These are phyloP conservation scores for Lepisosteus oculatus DNA, from an alignment of 2,113 vertebrate genomes.

Conservation along the genomic window DNA sequence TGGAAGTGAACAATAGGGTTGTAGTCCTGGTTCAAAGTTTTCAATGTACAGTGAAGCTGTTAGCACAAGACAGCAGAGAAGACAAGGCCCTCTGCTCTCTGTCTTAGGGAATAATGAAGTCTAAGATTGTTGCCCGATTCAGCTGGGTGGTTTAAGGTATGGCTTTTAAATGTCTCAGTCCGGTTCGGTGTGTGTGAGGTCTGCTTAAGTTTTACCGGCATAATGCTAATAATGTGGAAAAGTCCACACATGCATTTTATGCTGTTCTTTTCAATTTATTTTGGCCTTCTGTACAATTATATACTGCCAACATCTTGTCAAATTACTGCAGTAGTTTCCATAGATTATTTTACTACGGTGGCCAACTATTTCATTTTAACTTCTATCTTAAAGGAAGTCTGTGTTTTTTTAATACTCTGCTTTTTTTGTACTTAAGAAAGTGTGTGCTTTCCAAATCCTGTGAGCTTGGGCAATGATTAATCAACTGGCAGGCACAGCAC, in stretches of 20 bases:
- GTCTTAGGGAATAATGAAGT: not conserved
- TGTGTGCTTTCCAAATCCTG: constrained; percentile 16
- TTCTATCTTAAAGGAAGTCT: constrained; percentile 46
- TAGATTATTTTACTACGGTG: constrained; percentile 43
- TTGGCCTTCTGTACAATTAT: constrained; percentile 42
- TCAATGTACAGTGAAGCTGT: constrained; percentile 6
- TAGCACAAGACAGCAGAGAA: constrained; percentile 26
- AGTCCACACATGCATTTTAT: constrained; percentile 47
- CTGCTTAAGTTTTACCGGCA: constrained; percentile 38
- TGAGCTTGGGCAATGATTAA: constrained; percentile 12
- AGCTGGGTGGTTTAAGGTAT: constrained; percentile 41
- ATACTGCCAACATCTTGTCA: constrained; percentile 45
- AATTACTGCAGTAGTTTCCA: constrained; percentile 50
- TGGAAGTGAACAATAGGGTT: constrained; percentile 19
- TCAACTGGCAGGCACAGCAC: constrained; percentile 9
- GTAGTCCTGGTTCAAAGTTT: constrained; percentile 20
- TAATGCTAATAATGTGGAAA: constrained; percentile 55
- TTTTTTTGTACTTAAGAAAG: constrained; percentile 14
- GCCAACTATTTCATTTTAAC: constrained; percentile 43
- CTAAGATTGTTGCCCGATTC: not conserved
- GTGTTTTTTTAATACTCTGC: constrained; percentile 34
- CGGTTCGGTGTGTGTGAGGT: constrained; percentile 55
- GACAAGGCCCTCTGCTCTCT: constrained; percentile 17
- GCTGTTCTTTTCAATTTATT: constrained; percentile 50
- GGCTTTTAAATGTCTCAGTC: constrained; percentile 25